Evolutionary conservation across 2,113 vertebrate genomes (phyloP).

Genomic region (Sterrhoptilus dennistouni): DNA sequence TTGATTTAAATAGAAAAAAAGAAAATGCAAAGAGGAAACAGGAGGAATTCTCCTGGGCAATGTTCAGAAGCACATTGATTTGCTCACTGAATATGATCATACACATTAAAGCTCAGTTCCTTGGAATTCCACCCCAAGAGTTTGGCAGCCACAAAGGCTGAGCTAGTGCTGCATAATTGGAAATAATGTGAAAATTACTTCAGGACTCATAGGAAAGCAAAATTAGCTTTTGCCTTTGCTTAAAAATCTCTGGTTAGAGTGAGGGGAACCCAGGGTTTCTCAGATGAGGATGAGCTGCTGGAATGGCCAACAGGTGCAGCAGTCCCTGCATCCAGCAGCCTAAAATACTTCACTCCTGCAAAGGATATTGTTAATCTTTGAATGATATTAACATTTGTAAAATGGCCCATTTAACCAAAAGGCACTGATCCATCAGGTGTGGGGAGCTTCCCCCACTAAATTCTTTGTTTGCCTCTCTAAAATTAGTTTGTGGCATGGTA

Average conservation of each 20-base stretch:
- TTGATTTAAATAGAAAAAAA: background rate
- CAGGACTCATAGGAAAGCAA: background rate
- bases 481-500: background rate
- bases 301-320: background rate
- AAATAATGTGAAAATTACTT: background rate
- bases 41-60: background rate
- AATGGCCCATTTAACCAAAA: background rate
- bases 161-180: background rate
- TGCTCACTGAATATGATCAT: constrained; percentile 17
- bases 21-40: background rate
- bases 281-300: background rate
- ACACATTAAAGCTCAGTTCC: constrained; percentile 20
- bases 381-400: background rate
- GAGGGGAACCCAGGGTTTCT: background rate
- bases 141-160: background rate
- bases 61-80: constrained; percentile 7
- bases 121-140: constrained; percentile 33
- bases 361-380: background rate
- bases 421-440: background rate
- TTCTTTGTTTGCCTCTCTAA: background rate
- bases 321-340: background rate
- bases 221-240: background rate
- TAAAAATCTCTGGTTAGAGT: background rate
- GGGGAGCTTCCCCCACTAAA: background rate
- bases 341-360: background rate